Conservation (phyloP, 2,113 vertebrate genomes). For the Ramphastos sulfuratus region DNA sequence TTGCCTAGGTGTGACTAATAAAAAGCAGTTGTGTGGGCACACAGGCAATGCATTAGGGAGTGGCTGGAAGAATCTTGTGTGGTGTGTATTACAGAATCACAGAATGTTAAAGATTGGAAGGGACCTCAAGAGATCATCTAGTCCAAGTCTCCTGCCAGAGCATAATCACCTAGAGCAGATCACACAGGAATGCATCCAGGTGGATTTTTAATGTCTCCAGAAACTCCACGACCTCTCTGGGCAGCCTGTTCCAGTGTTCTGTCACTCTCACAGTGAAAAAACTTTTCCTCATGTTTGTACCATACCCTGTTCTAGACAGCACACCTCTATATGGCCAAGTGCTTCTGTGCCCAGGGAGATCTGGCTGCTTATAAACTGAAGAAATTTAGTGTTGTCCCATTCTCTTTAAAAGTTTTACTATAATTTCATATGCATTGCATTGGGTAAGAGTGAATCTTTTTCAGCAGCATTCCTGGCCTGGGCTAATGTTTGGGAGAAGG, state of each 20-base stretch:
- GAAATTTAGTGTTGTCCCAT: background rate
- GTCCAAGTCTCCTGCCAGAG: too few relatives aligned
- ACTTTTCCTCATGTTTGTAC: background rate
- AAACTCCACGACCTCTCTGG: too few relatives aligned
- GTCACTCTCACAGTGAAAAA: too few relatives aligned
- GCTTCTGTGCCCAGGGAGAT: background rate
- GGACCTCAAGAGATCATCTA: too few relatives aligned
- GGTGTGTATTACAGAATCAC: background rate
- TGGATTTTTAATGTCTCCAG: too few relatives aligned
- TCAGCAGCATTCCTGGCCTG: background rate
- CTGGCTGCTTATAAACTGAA: background rate
- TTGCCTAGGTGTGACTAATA: background rate
- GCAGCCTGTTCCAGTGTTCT: too few relatives aligned
- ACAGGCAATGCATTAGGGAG: background rate
- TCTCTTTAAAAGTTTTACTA: fast-evolving
- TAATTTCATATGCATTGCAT: background rate
- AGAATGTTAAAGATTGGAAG: too few relatives aligned
- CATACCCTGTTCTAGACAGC: background rate
- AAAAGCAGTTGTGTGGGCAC: background rate
- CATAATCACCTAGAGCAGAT: too few relatives aligned
- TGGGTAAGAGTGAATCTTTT: background rate
- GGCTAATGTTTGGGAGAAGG: background rate
- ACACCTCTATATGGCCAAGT: background rate
- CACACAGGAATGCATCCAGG: too few relatives aligned
- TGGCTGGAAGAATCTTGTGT: background rate